Evolutionary conservation across 2,797 vertebrate genomes (phyloP).

Genomic region (Dromococcyx pavoninus): DNA sequence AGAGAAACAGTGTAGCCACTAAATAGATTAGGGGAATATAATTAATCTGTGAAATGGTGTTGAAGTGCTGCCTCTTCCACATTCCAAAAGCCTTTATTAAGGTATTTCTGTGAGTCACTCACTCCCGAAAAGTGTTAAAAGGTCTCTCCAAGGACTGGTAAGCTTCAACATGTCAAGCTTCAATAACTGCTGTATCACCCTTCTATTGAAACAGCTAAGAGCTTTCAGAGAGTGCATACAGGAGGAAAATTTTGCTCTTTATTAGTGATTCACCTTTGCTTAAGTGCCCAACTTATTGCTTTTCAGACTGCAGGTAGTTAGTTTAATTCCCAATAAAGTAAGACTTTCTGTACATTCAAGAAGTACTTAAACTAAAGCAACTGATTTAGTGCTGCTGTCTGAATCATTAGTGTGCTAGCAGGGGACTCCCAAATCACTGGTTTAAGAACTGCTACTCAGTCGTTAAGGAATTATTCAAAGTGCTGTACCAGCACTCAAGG

Average conservation of each 20-base stretch:
- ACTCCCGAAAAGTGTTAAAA: background rate
- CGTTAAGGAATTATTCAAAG: constrained; percentile 43
- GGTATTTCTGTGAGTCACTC: background rate
- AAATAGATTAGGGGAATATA: background rate
- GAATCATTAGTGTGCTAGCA: constrained; percentile 43
- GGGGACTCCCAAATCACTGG: constrained; percentile 42
- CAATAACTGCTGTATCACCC: background rate
- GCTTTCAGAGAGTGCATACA: background rate
- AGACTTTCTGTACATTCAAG: constrained; percentile 28
- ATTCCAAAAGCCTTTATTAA: background rate
- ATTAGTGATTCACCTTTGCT: constrained; percentile 36
- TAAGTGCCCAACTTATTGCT: constrained; percentile 9
- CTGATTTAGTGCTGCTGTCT: constrained; percentile 59
- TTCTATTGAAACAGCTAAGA: background rate
- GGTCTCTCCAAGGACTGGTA: background rate
- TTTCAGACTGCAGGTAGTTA: constrained; percentile 34
- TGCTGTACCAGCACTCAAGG: constrained; percentile 33
- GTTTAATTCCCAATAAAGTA: constrained; percentile 42
- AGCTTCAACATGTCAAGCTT: background rate
- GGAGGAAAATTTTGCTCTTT: background rate
- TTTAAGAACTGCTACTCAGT: constrained; percentile 24
- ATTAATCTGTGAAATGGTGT: background rate
- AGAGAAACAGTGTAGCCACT: background rate
- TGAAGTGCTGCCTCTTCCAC: background rate
- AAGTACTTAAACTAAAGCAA: constrained; percentile 53